A percentile compares a stretch with the other conserved stretches of the same genome.
These are phyloP conservation scores for Lepus europaeus DNA, from an alignment of 2,113 vertebrate genomes.

Conservation along the genomic window DNA sequence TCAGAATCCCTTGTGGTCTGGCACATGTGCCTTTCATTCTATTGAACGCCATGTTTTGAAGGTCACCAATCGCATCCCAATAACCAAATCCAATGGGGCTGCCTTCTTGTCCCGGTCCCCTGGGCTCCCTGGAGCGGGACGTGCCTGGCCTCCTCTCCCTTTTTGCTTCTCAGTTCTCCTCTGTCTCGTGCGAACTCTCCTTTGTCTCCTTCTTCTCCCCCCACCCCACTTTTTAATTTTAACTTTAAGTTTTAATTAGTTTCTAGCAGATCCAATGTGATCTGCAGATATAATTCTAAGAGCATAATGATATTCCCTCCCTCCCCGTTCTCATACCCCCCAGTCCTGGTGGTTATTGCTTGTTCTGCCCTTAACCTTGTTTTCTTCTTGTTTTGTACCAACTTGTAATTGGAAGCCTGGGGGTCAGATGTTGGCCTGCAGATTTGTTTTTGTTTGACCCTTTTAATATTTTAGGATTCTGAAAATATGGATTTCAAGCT, in stretches of 20 bases:
- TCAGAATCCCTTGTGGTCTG: neutral
- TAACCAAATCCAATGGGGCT: neutral
- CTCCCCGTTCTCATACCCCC: neutral
- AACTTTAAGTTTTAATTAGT: no score
- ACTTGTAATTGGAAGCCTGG: neutral
- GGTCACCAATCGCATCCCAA: neutral
- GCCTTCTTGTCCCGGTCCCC: neutral
- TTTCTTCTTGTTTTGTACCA: neutral
- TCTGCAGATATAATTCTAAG: no score
- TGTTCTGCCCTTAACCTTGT: neutral
- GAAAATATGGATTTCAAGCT: constrained; percentile 14
- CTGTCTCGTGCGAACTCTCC: neutral
- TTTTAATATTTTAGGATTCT: constrained; percentile 18
- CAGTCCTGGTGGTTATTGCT: neutral
- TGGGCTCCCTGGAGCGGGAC: neutral
- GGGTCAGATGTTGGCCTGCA: neutral
- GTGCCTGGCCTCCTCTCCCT: neutral
- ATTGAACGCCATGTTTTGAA: neutral
- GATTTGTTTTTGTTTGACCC: constrained; percentile 1
- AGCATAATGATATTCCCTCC: no score
- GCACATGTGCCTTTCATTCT: neutral
- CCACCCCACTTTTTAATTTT: no score
- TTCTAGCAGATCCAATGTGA: no score
- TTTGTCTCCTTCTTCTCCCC: neutral
- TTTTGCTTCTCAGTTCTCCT: neutral